Evolutionary conservation across 2,797 vertebrate genomes (phyloP).

Genomic region (Atherinosoma microstoma): DNA sequence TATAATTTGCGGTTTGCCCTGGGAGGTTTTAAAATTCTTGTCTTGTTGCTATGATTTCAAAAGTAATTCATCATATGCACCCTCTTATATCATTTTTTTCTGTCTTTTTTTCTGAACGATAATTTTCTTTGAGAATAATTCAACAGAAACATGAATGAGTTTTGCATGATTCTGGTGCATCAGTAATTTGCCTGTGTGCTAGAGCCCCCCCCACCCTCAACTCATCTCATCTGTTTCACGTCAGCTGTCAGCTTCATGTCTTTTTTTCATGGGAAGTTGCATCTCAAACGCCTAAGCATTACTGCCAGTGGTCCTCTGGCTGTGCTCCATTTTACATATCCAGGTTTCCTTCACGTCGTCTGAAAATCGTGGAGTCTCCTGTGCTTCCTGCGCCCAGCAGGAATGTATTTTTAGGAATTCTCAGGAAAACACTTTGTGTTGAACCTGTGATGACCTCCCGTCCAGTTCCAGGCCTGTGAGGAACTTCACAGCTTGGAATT

Average conservation of each 20-base stretch:
- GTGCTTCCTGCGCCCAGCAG: slow-evolving; percentile 70
- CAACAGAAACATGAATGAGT: slow-evolving; percentile 57
- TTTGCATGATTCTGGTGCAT: slow-evolving; percentile 54
- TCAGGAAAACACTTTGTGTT: slow-evolving; percentile 74
- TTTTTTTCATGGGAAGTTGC: slow-evolving; percentile 56
- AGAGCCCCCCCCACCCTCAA: slow-evolving; percentile 6
- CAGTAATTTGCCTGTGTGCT: slow-evolving; percentile 51
- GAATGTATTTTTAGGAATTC: slow-evolving; percentile 78
- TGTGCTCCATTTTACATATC: slow-evolving; percentile 57
- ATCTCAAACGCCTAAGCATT: slow-evolving; percentile 38
- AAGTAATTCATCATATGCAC: slow-evolving; percentile 42
- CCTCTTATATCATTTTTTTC: slow-evolving; percentile 26
- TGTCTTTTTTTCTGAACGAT: slow-evolving; percentile 41
- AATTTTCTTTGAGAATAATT: slow-evolving; percentile 72
- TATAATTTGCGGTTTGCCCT: slow-evolving; percentile 35
- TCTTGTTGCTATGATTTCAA: slow-evolving; percentile 52
- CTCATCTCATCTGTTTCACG: slow-evolving; percentile 43
- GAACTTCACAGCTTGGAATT: slow-evolving; percentile 84
- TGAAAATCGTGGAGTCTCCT: slow-evolving; percentile 58
- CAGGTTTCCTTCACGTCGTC: slow-evolving; percentile 57
- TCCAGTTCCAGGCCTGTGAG: slow-evolving; percentile 78
- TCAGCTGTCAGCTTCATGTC: slow-evolving; percentile 42
- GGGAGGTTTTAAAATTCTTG: slow-evolving; percentile 40
- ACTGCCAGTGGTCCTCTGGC: slow-evolving; percentile 51
- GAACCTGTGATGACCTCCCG: slow-evolving; percentile 77